Evolutionary conservation across 2,888 invertebrate species (phyloP).

Genomic region (Andrena dorsata): DNA sequence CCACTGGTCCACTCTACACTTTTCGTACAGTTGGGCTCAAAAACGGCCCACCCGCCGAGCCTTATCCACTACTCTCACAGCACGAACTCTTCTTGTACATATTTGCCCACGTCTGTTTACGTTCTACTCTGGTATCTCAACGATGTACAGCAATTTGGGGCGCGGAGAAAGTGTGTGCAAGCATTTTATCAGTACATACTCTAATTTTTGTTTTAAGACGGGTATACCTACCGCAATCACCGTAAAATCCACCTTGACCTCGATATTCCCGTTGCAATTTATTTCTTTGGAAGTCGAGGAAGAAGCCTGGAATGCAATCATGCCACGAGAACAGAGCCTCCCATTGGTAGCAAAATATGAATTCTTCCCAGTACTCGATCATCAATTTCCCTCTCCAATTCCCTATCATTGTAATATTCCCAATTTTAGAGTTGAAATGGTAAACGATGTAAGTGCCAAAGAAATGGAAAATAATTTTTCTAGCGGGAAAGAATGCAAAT

Average conservation of each 20-base stretch:
- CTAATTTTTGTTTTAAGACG: not conserved
- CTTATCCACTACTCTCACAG: not conserved
- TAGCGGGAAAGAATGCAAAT: too few species aligned
- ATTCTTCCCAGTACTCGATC: too few species aligned
- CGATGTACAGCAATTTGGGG: not conserved
- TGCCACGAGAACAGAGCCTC: not conserved
- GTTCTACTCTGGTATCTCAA: not conserved
- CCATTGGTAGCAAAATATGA: not conserved
- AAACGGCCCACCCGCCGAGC: slow-evolving; percentile 19
- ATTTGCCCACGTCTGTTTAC: not conserved
- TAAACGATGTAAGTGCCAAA: too few species aligned
- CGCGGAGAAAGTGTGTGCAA: not conserved
- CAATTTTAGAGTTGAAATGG: too few species aligned
- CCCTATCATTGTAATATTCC: too few species aligned
- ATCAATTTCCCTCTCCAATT: too few species aligned
- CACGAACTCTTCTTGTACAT: not conserved
- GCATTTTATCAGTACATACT: not conserved
- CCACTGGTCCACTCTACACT: not conserved
- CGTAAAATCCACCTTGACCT: not conserved
- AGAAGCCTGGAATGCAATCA: not conserved
- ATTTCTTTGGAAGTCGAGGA: not conserved
- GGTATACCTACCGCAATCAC: not conserved
- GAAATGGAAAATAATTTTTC: too few species aligned
- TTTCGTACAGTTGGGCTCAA: not conserved
- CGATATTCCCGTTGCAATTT: not conserved